Conservation (phyloP, 92 coral and sea anemone species). For the Metridium senile region DNA sequence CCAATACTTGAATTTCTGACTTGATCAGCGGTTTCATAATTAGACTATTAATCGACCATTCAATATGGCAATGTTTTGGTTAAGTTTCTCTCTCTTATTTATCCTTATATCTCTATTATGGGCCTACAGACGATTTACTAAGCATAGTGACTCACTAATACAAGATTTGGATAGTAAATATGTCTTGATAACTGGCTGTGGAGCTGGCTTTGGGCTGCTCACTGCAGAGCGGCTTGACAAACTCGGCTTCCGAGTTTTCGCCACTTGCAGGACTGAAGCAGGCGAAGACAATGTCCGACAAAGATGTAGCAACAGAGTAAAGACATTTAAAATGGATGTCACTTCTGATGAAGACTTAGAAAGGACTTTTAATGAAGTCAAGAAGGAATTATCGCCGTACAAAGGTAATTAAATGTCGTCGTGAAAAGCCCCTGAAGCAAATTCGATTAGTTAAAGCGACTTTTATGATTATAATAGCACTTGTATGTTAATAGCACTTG, state of each 20-base stretch:
- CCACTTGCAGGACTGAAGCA: slow-evolving; percentile 67
- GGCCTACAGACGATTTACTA: background rate
- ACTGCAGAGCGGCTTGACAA: slow-evolving; percentile 46
- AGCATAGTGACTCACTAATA: background rate
- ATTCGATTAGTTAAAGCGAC: no score
- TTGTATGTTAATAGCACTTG: no score
- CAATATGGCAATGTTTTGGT: background rate
- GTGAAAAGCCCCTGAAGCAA: no score
- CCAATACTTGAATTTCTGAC: no score
- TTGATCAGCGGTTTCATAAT: no score
- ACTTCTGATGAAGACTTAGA: slow-evolving; percentile 49
- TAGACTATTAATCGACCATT: no score
- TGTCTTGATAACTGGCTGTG: slow-evolving; percentile 87
- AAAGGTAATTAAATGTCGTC: slow-evolving; percentile 26
- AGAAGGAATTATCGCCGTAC: slow-evolving; percentile 35
- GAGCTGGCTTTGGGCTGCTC: slow-evolving; percentile 70
- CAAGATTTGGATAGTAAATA: slow-evolving; percentile 40
- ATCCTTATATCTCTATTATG: background rate
- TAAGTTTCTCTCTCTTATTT: background rate
- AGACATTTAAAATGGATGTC: slow-evolving; percentile 60
- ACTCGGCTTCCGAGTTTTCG: slow-evolving; percentile 68
- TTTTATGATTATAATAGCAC: no score
- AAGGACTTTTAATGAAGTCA: slow-evolving; percentile 45
- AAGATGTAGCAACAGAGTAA: slow-evolving; percentile 52
- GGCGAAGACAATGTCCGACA: slow-evolving; percentile 51